Conservation (phyloP, 2,888 invertebrate genomes). For the Aleiodes leptofemur region DNA sequence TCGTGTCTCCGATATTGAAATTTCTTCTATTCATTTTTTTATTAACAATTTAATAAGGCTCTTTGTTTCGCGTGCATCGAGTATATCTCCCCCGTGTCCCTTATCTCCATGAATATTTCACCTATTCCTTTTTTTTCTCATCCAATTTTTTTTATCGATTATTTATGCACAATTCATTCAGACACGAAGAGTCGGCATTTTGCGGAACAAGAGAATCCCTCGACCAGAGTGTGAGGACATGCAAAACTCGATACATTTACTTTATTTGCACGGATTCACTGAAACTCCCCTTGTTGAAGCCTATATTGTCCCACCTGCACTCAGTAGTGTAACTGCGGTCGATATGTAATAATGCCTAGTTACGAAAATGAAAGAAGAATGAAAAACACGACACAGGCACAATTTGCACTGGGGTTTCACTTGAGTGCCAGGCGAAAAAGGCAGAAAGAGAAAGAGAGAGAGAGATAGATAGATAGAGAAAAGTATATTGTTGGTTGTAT, state of each 20-base stretch:
- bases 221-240: slow-evolving; percentile 8
- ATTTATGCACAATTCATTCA: background rate
- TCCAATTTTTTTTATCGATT: background rate
- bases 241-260: background rate
- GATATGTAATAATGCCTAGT: no score
- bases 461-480: no score
- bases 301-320: no score
- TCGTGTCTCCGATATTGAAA: background rate
- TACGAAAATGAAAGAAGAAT: no score
- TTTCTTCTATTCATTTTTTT: background rate
- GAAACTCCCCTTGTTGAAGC: no score
- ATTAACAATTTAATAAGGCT: slow-evolving; percentile 28
- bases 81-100: background rate
- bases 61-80: slow-evolving; percentile 25
- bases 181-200: slow-evolving; percentile 24
- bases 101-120: slow-evolving; percentile 10
- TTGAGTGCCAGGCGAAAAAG: no score
- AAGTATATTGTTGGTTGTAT: no score
- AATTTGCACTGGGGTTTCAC: no score
- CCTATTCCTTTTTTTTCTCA: background rate
- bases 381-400: no score
- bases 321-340: no score
- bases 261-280: no score
- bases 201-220: background rate
- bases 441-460: no score